These are phyloP conservation scores for Diorhabda carinulata DNA, from an alignment of 1,140 invertebrate genomes.

Conservation along the genomic window DNA sequence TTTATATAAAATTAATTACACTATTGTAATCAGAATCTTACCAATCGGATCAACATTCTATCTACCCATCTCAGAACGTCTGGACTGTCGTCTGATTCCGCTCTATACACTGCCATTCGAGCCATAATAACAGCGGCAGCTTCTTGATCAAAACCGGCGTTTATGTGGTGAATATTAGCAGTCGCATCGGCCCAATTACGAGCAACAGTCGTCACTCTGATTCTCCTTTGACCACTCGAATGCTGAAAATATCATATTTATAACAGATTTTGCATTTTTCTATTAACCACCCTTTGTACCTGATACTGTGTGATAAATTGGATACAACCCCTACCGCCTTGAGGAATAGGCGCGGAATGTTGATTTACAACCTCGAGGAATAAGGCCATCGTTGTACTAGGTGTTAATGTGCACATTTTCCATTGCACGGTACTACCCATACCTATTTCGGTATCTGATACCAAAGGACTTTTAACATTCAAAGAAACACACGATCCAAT, in stretches of 20 bases:
- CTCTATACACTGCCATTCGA: constrained; percentile 90
- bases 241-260: constrained; percentile 53
- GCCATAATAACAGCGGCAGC: constrained; percentile 96
- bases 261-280: not conserved
- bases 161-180: constrained; percentile 74
- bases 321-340: constrained; percentile 92
- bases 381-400: constrained; percentile 86
- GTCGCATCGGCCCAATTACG: constrained; percentile 88
- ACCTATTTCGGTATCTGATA: constrained; percentile 95
- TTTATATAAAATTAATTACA: not conserved
- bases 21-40: constrained; percentile 49
- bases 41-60: constrained; percentile 93
- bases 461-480: constrained; percentile 82
- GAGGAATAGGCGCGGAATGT: constrained; percentile 90
- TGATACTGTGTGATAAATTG: constrained; percentile 91
- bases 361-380: constrained; percentile 99
- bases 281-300: constrained; percentile 19
- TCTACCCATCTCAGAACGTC: constrained; percentile 98
- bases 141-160: constrained; percentile 96
- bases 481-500: constrained; percentile 95
- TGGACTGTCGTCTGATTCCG: constrained; percentile 92
- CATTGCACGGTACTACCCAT: constrained; percentile 96
- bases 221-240: constrained; percentile 89
- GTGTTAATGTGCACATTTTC: constrained; percentile 95
- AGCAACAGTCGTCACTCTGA: constrained; percentile 94